Base-by-base conservation (phyloP, 2,113 vertebrate species). In the Cyphomyrus plagiostoma region DNA sequence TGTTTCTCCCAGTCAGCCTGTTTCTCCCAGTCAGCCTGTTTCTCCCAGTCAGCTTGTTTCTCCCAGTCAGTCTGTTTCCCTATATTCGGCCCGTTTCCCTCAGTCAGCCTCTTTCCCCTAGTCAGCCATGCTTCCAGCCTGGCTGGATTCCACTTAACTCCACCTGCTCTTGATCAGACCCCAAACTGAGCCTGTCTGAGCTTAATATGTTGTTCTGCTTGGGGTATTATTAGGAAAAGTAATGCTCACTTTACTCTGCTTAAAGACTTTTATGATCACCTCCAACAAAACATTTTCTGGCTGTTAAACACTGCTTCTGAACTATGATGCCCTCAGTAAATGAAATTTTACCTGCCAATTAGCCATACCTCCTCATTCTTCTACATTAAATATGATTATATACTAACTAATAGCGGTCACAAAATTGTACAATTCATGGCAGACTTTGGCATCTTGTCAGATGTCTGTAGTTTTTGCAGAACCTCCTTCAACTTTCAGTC, bases 81-180 rank as follows among this genome's bases (percentile, higher is more conserved):
- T 17, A 0, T 8, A 53, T 3, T 19, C 17, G 4, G 52, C 15
- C 52, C 15, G 0, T 58, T 58, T 58, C 62, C 62, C n/a, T 1
- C 30, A 39, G 30, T 77, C 70, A 77, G 70, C n/a, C 62, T 13
- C 10, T 86, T 15, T 13, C 13, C 10, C 48, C 5, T 26, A 50
- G 49, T 86, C 46, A 86, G 15, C 35, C 4, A 19, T 17, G 8
- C 85, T 30, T 50, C 26, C 11, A 30, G 49, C 30, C n/a, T 17
- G n/a, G 23, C 49, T 53, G 30, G 26, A 42, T 53, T 53, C 85
- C 85, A 87, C 13, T 52, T 52, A 53, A 52, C 85, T 53, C 50
- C 85, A 84, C 82, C 82, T 84, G 82, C 50, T 52, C 50, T 56
- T 87, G 49, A 53, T 87, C 46, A 86, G 46, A 85, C 42, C 23